Base-by-base conservation (phyloP, 2,797 vertebrate genomes). In the Neomorphus geoffroyi region DNA sequence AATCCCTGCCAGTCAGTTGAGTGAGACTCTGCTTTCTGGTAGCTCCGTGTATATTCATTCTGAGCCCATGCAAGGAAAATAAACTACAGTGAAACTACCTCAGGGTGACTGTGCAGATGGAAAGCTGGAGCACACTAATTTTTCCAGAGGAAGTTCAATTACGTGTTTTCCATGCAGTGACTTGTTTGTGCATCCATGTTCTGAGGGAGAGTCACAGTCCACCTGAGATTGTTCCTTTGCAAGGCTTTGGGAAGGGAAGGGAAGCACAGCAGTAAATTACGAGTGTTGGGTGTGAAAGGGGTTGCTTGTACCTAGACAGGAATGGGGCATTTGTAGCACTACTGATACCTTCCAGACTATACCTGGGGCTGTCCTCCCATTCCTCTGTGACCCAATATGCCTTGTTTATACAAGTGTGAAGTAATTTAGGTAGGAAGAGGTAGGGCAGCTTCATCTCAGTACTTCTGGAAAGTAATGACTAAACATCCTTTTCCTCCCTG, bases 401-500 rank as follows among this genome's bases (percentile, higher is more conserved):
- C 17, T 94, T 91, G 88, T 94, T 53, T 46, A 12, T 69, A 7
- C 19, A n/a, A 74, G 27, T 58, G 54, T 24, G 33, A 67, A 92
- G 26, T 82, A 23, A 64, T 64, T 74, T 61, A 61, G 64, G 23
- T 91, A 80, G 92, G 88, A 94, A 93, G 90, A 85, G 81, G 86
- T 80, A 93, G 90, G 88, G 61, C 94, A 86, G 69, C 73, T 94
- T 80, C 80, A 71, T 74, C 64, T 86, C 10, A 1, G n/a, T 86
- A 24, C 24, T 83, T 93, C 57, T 93, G 75, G 75, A 70, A 94
- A 33, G 67, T 78, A 37, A 33, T 87, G 86, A 78, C 88, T 96
- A 94, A 94, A 93, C 93, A 92, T 95, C 94, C 96, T 94, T 28
- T 95, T 92, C 86, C 89, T 85, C 60, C 23, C 28, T 3, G 33